Percentiles rank a stretch among this genome's conserved stretches.
Evolutionary conservation across 2,888 invertebrate genomes (phyloP).

Genomic region (Macrosiphum euphorbiae): DNA sequence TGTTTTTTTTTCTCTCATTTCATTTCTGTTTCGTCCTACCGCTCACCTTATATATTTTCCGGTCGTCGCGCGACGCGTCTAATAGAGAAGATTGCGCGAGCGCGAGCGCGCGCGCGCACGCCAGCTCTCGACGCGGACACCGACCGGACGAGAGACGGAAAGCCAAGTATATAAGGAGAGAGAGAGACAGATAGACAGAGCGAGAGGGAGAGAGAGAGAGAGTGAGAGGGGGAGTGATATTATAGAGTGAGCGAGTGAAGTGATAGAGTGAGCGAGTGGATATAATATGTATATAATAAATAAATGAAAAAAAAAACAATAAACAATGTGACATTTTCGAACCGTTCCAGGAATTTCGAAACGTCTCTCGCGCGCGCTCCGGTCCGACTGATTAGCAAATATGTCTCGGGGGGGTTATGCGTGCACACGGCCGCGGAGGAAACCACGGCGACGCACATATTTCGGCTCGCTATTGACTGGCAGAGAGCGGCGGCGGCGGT

Average conservation of each 20-base stretch:
- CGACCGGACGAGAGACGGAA: background rate
- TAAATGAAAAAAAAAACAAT: slow-evolving; percentile 55
- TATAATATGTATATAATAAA: slow-evolving; percentile 29
- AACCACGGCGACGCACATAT: slow-evolving; percentile 55
- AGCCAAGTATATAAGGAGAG: background rate
- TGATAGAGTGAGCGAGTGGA: too few relatives aligned
- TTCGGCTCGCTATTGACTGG: slow-evolving; percentile 63
- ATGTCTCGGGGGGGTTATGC: slow-evolving; percentile 31
- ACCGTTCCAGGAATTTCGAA: slow-evolving; percentile 62
- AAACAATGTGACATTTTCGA: slow-evolving; percentile 65
- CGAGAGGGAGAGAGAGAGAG: too few relatives aligned
- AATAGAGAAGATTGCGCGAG: background rate
- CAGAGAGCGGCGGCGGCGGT: slow-evolving; percentile 40
- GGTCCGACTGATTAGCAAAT: slow-evolving; percentile 64
- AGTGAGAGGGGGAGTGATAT: background rate
- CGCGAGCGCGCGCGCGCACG: slow-evolving; percentile 7
- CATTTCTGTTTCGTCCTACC: background rate
- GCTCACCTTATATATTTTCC: slow-evolving; percentile 16
- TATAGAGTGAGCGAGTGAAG: too few relatives aligned
- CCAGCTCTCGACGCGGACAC: background rate
- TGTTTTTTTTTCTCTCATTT: slow-evolving; percentile 37
- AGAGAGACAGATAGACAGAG: background rate
- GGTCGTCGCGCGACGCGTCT: slow-evolving; percentile 36
- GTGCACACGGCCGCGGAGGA: slow-evolving; percentile 19
- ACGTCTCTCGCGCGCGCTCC: slow-evolving; percentile 52